phyloP scores from a whole-genome alignment of 2,113 vertebrate species.

The Eulemur rufifrons region DNA sequence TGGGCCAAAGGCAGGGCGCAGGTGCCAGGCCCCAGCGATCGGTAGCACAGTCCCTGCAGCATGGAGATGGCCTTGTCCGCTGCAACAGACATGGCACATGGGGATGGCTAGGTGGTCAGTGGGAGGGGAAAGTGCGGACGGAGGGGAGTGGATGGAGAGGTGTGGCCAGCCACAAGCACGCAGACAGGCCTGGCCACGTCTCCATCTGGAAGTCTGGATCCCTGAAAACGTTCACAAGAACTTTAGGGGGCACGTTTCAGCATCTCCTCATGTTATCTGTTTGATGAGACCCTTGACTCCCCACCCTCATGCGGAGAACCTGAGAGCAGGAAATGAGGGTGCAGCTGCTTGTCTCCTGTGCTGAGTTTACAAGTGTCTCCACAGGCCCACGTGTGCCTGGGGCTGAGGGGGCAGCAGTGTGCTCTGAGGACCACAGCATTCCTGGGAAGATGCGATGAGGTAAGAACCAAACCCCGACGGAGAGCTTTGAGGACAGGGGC shows the following conservation, averaged over 20 bases:
- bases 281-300: not conserved
- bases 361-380: not conserved
- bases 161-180: not conserved
- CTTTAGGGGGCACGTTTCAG: not conserved
- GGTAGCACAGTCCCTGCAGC: constrained; percentile 90
- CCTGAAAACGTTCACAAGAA: not conserved
- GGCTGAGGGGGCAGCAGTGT: not conserved
- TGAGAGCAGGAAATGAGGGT: not conserved
- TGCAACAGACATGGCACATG: constrained; percentile 78
- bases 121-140: rapidly evolving
- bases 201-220: not conserved
- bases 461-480: not conserved
- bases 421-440: not conserved
- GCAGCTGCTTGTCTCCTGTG: not conserved
- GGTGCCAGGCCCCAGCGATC: constrained; percentile 83
- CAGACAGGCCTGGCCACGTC: not conserved
- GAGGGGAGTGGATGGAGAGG: not conserved
- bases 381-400: not conserved
- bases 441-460: not conserved
- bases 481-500: not conserved
- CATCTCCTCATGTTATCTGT: not conserved
- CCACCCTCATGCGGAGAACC: not conserved
- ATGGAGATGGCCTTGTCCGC: constrained; percentile 95
- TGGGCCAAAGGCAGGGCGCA: constrained; percentile 93
- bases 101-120: not conserved